Evolutionary conservation across 2,113 vertebrate species (phyloP).

Genomic region (Poeciliopsis turrubarensis): DNA sequence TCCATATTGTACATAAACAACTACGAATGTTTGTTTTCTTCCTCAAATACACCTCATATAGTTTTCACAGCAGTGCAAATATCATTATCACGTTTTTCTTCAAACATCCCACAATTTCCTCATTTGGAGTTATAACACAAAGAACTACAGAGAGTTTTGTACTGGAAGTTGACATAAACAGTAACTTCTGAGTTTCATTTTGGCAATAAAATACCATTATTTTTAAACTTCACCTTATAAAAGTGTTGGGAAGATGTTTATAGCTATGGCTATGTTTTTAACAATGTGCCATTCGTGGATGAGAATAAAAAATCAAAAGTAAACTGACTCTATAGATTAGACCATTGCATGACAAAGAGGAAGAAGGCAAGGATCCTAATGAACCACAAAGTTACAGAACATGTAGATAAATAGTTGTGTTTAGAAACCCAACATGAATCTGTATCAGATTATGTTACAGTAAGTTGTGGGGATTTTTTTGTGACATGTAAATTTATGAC

Average conservation of each 20-base stretch:
- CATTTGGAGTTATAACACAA: not conserved
- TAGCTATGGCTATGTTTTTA: not conserved
- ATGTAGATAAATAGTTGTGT: not conserved
- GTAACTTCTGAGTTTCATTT: not conserved
- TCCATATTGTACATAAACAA: not conserved
- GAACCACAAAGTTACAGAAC: not conserved
- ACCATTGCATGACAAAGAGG: not conserved
- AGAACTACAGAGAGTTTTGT: not conserved
- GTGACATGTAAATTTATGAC: constrained; percentile 49
- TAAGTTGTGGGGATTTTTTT: constrained; percentile 41
- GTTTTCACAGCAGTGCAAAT: not conserved
- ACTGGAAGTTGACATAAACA: not conserved
- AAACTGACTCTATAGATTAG: not conserved
- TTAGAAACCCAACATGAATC: constrained; percentile 14
- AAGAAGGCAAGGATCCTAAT: not conserved
- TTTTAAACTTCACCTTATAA: not conserved
- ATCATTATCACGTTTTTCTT: not conserved
- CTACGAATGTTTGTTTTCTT: not conserved
- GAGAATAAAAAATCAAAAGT: not conserved
- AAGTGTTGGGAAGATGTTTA: not conserved
- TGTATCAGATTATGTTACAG: constrained; percentile 38
- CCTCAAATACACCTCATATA: not conserved
- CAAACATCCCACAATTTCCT: not conserved
- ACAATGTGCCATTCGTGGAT: not conserved
- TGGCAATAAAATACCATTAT: not conserved